phyloP scores from a whole-genome alignment of 2,113 vertebrate species.

The Electrona antarctica region DNA sequence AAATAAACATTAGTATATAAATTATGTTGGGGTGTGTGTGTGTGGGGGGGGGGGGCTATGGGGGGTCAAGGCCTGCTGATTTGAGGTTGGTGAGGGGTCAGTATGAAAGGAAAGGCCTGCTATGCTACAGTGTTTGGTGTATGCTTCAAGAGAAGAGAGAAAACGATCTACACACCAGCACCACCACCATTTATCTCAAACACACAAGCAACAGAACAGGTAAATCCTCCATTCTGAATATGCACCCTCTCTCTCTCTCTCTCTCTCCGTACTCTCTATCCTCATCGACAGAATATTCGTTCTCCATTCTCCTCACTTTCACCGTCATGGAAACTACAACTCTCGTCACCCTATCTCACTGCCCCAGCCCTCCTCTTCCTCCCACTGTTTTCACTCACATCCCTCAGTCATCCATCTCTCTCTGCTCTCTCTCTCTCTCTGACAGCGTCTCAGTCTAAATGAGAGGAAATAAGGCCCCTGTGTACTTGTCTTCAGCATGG shows the following conservation, averaged over 20 bases:
- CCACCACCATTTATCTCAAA: no score
- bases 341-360: no score
- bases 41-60: neutral
- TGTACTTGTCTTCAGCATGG: constrained; percentile 48
- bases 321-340: neutral
- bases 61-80: no score
- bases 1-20: constrained; percentile 33
- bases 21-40: neutral
- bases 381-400: neutral
- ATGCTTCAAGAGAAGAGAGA: no score
- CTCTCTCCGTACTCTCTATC: no score
- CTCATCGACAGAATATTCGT: neutral
- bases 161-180: no score
- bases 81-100: no score
- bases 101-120: no score
- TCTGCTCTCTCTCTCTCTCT: neutral
- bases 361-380: neutral
- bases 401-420: neutral
- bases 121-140: no score
- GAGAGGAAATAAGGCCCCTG: constrained; percentile 61
- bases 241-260: neutral
- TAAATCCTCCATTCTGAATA: no score
- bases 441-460: neutral
- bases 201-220: no score
- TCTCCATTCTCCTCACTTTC: neutral